A percentile compares a stretch with the other conserved stretches of the same genome.
Conservation (phyloP, 2,113 vertebrate species). For the Dasyprocta punctata region DNA sequence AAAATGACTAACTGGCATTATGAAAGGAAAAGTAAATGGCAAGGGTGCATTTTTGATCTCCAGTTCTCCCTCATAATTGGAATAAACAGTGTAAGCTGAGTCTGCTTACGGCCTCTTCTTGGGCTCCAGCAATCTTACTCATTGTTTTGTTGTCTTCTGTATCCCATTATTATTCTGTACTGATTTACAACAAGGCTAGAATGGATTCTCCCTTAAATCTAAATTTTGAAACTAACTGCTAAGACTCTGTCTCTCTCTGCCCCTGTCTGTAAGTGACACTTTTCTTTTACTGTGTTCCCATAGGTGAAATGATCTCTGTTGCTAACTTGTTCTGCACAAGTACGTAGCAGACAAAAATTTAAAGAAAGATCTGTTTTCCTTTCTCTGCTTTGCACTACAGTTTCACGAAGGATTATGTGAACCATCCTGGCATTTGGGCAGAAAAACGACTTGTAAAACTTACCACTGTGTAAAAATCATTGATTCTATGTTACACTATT, state of each 20-base stretch:
- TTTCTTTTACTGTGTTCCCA: not conserved
- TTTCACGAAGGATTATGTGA: not conserved
- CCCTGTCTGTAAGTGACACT: not conserved
- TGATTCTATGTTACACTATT: not conserved
- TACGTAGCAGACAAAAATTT: not conserved
- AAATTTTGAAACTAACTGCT: not conserved
- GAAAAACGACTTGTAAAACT: not conserved
- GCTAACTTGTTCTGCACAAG: slow-evolving; percentile 15
- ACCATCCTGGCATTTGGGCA: slow-evolving; percentile 22
- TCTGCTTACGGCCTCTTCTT: not conserved
- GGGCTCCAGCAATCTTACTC: not conserved
- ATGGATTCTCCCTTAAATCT: not conserved
- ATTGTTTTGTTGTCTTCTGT: not conserved
- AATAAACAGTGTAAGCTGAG: not conserved
- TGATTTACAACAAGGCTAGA: not conserved
- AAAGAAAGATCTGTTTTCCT: not conserved
- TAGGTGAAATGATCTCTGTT: not conserved
- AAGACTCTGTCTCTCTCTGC: not conserved
- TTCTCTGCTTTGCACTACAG: not conserved
- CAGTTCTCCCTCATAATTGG: not conserved
- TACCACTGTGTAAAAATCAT: not conserved
- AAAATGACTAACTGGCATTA: not conserved
- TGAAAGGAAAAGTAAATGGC: not conserved
- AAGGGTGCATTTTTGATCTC: not conserved
- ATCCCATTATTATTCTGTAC: not conserved